Evolutionary conservation across 2,113 vertebrate species (phyloP).

Genomic region (Raja brachyura): DNA sequence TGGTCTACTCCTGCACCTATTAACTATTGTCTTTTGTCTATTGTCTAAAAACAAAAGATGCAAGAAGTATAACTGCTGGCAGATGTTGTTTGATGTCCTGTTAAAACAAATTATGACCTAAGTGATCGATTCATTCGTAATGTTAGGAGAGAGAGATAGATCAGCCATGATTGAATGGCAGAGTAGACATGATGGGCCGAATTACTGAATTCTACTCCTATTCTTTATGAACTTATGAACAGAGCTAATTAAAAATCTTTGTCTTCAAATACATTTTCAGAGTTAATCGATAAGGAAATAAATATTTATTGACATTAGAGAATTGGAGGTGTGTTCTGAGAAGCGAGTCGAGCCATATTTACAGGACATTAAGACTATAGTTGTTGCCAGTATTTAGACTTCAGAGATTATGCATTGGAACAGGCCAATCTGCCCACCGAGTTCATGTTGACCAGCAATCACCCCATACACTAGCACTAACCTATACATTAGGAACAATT

Average conservation of each 20-base stretch:
- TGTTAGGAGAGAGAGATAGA: too few species aligned
- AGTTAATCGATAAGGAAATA: neutral
- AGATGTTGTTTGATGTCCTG: neutral
- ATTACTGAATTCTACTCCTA: too few species aligned
- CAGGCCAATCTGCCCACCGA: too few species aligned
- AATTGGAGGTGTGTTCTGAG: neutral
- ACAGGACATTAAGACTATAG: neutral
- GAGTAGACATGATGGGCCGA: too few species aligned
- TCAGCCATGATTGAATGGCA: too few species aligned
- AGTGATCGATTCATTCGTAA: neutral
- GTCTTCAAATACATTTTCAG: neutral
- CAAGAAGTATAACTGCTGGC: neutral
- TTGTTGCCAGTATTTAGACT: neutral
- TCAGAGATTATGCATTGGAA: too few species aligned
- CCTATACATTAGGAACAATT: too few species aligned
- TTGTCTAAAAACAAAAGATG: neutral
- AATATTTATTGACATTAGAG: neutral
- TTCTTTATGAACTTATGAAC: too few species aligned
- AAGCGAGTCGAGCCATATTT: neutral
- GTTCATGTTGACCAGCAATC: too few species aligned
- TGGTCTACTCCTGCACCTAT: too few species aligned
- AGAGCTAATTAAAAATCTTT: neutral
- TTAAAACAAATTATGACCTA: neutral
- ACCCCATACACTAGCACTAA: too few species aligned
- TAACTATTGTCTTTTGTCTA: too few species aligned